phyloP scores from a whole-genome alignment of 35 echinoderm and acorn worm genomes.

The Stichopus chloronotus region DNA sequence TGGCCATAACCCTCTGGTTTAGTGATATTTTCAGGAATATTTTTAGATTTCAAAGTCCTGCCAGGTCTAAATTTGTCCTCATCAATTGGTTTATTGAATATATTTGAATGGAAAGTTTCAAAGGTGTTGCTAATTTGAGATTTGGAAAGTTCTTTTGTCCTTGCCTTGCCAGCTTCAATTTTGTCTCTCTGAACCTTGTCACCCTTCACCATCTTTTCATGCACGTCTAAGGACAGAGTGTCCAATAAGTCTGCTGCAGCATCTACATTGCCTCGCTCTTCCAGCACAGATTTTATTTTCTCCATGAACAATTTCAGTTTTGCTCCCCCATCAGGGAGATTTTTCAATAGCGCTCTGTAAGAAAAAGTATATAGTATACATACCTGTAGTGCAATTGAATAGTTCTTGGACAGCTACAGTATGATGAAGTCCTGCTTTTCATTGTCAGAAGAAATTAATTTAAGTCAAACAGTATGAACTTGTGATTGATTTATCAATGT shows the following conservation, averaged over 20 bases:
- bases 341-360: conserved; percentile 29
- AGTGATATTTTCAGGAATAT: not conserved
- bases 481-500: too few relatives aligned
- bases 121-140: not conserved
- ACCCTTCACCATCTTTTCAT: not conserved
- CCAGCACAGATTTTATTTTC: conserved; percentile 9
- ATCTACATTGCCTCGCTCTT: conserved; percentile 47
- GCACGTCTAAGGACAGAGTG: not conserved
- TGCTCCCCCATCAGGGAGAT: conserved; percentile 38
- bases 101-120: conserved; percentile 43
- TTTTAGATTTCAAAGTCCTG: conserved; percentile 36
- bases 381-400: too few relatives aligned
- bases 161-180: not conserved
- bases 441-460: too few relatives aligned
- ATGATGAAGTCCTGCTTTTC: too few relatives aligned
- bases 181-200: not conserved
- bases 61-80: conserved; percentile 17
- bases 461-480: too few relatives aligned
- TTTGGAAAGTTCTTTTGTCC: not conserved
- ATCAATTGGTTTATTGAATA: conserved; percentile 23
- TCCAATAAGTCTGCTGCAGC: conserved; percentile 5
- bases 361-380: not conserved
- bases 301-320: conserved; percentile 28
- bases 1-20: not conserved
- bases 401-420: too few relatives aligned